Evolutionary conservation across 2,113 vertebrate genomes (phyloP), one percentile per base, ranked within the genome.

Genomic region (Natator depressus): DNA sequence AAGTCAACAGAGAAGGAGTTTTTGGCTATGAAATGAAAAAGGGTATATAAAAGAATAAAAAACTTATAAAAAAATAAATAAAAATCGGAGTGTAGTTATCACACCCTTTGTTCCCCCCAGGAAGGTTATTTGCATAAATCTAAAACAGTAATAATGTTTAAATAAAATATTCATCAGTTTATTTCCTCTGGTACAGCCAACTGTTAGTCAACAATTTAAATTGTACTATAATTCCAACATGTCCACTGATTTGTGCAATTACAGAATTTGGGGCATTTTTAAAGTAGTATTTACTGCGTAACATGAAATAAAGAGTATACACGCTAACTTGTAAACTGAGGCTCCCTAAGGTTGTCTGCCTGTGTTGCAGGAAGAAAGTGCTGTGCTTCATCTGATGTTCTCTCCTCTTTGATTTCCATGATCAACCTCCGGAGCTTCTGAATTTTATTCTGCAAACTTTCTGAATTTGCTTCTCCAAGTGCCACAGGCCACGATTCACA

Each of bases 351-450:
- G 6, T 92, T 97, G 87, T 96, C 97, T 82, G 47, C 69, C 79
- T 98, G 98, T 49, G 97, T 89, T 13, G 97, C 76, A 35, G 98
- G 94, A 50, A 98, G 97, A 94, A 98, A 98, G 57, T 98, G 98
- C 5, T 50, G 98, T 59, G 96, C 97, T 97, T 98, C 98, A 79
- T 98, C 98, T 84, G 98, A 90, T 10, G 97, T 38, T 55, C 94
- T 97, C 96, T 98, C 98, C 82, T 98, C 98, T 94, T 98, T 98
- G 96, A 98, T 98, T 98, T 99, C 98, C 99, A 99, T 99, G 96
- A 97, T 98, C 85, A 97, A 2, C 29, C 50, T 95, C 87, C 11
- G 76, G 78, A 97, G 93, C 35, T 91, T 92, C 14, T 80, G 85
- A 88, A 97, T 97, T 97, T 93, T 96, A 59, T 87, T 82, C 82